Conservation (phyloP, 2,888 invertebrate species). For the Drosophila niveifrons region DNA sequence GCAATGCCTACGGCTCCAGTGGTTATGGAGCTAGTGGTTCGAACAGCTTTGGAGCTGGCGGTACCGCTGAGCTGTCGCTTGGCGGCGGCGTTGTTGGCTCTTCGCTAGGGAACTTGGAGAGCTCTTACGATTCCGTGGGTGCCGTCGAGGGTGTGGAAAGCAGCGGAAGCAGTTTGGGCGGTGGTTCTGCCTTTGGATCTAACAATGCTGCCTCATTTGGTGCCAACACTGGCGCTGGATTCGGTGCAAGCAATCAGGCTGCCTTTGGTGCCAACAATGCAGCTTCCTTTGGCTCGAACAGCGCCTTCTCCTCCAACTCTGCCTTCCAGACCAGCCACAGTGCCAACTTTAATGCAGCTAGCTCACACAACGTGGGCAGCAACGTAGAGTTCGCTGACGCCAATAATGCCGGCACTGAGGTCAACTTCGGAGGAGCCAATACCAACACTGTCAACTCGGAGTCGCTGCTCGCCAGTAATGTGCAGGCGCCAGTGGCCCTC, state of each 20-base stretch:
- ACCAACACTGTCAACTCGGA: slow-evolving; percentile 58
- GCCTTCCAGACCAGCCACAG: slow-evolving; percentile 68
- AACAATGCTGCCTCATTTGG: slow-evolving; percentile 57
- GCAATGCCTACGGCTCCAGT: slow-evolving; percentile 49
- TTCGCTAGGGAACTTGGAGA: slow-evolving; percentile 57
- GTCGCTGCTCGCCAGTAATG: slow-evolving; percentile 39
- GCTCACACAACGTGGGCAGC: slow-evolving; percentile 61
- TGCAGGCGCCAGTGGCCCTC: slow-evolving; percentile 47
- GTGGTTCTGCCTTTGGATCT: slow-evolving; percentile 59
- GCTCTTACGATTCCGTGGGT: slow-evolving; percentile 72
- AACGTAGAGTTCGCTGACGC: slow-evolving; percentile 67
- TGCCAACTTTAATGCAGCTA: slow-evolving; percentile 65
- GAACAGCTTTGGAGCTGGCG: slow-evolving; percentile 33
- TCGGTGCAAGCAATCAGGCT: slow-evolving; percentile 55
- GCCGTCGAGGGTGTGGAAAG: slow-evolving; percentile 54
- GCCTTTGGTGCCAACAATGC: slow-evolving; percentile 42
- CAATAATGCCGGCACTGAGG: slow-evolving; percentile 65
- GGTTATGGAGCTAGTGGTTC: slow-evolving; percentile 42
- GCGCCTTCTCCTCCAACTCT: slow-evolving; percentile 58
- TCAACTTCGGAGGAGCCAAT: slow-evolving; percentile 63
- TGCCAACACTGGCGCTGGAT: slow-evolving; percentile 69
- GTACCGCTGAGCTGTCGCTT: slow-evolving; percentile 26
- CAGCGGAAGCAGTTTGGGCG: slow-evolving; percentile 31
- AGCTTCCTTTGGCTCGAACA: slow-evolving; percentile 63
- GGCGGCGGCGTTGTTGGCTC: slow-evolving; percentile 19